Evolutionary conservation across 2,113 vertebrate species (phyloP).

Genomic region (Corythoichthys haematopterus): DNA sequence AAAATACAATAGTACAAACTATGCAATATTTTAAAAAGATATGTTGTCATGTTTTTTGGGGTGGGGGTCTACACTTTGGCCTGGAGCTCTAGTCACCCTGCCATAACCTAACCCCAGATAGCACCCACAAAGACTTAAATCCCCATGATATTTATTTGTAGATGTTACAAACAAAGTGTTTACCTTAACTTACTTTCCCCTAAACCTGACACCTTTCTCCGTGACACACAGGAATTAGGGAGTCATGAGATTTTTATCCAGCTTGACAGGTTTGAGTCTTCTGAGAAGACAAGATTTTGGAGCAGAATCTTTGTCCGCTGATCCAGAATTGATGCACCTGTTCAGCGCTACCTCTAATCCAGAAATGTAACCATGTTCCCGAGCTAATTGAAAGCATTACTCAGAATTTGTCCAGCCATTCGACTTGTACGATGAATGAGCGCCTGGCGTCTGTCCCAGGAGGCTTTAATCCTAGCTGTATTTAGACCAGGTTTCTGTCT

Average conservation of each 20-base stretch:
- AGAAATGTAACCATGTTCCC: not conserved
- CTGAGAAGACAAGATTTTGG: not conserved
- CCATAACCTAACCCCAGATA: too few relatives aligned
- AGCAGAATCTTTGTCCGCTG: not conserved
- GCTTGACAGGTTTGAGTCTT: not conserved
- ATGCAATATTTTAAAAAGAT: too few relatives aligned
- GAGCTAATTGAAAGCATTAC: not conserved
- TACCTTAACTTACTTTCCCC: not conserved
- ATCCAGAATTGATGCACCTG: not conserved
- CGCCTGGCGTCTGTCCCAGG: constrained; percentile 34
- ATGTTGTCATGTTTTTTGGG: too few relatives aligned
- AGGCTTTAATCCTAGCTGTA: constrained; percentile 32
- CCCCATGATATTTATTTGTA: not conserved
- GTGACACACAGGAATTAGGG: not conserved
- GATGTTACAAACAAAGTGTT: not conserved
- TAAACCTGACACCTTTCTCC: not conserved
- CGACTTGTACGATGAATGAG: constrained; percentile 7
- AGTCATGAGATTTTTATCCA: not conserved
- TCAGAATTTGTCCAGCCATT: constrained; percentile 7
- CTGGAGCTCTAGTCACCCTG: too few relatives aligned
- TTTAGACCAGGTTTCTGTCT: constrained; percentile 38
- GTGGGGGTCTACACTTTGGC: too few relatives aligned
- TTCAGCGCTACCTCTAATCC: not conserved
- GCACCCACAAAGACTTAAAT: not conserved
- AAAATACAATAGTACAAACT: too few relatives aligned